Percentiles rank a stretch among this genome's conserved stretches.
These are phyloP conservation scores for Istiophorus platypterus DNA, from an alignment of 2,113 vertebrate genomes.

Conservation along the genomic window DNA sequence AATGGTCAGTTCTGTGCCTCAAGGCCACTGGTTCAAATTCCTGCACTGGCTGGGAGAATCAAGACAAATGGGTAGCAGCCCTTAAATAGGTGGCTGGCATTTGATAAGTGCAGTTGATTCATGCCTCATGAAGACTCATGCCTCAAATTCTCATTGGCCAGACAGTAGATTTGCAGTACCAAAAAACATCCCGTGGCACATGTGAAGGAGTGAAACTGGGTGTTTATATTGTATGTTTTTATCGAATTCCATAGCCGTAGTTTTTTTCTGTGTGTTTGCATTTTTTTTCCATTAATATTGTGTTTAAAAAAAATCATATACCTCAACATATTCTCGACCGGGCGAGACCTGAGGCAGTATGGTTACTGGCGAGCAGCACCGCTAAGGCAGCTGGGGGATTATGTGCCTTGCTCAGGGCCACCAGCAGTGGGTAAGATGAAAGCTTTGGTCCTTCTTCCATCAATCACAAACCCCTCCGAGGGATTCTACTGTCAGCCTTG, in stretches of 20 bases:
- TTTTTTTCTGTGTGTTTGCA: background rate
- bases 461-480: conserved; percentile 17
- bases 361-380: conserved; percentile 7
- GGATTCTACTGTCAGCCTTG: conserved; percentile 14
- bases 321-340: conserved; percentile 5
- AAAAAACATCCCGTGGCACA: background rate
- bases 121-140: too few species aligned
- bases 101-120: too few species aligned
- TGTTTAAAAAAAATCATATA: background rate
- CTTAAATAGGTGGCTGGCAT: background rate
- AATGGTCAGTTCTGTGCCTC: background rate
- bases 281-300: background rate
- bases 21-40: background rate
- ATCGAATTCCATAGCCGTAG: too few species aligned
- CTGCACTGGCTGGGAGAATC: background rate
- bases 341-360: background rate
- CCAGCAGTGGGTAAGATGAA: conserved; percentile 25
- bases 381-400: background rate
- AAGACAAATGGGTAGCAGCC: background rate
- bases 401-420: conserved; percentile 3
- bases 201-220: background rate
- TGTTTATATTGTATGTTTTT: background rate
- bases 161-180: background rate
- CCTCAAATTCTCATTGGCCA: too few species aligned
- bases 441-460: conserved; percentile 18